These are phyloP conservation scores for Amphipoea oculea DNA, from an alignment of 2,888 invertebrate species.

Conservation along the genomic window DNA sequence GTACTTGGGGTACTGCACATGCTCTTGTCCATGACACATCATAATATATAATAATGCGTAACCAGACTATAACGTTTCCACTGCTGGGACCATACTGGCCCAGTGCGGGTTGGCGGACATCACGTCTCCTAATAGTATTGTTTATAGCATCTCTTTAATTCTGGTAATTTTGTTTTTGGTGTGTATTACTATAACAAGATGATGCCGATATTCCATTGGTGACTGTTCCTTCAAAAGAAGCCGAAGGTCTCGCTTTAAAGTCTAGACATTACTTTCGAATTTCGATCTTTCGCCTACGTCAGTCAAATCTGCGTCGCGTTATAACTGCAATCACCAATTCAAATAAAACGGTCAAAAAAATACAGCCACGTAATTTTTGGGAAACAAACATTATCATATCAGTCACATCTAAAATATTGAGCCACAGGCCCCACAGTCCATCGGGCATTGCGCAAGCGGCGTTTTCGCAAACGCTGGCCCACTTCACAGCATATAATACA, in stretches of 20 bases:
- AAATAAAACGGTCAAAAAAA: not conserved
- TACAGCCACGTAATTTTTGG: slow-evolving; percentile 1
- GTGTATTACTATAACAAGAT: not conserved
- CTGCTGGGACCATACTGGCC: no score
- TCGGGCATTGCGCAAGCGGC: slow-evolving; percentile 38
- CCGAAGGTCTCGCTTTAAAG: not conserved
- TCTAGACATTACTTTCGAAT: not conserved
- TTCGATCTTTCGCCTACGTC: not conserved
- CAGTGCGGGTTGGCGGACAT: not conserved
- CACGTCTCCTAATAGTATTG: not conserved
- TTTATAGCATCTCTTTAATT: not conserved
- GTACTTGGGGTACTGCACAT: not conserved
- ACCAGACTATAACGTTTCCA: not conserved
- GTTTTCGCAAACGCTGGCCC: slow-evolving; percentile 65
- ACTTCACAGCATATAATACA: slow-evolving; percentile 67
- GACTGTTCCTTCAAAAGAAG: not conserved
- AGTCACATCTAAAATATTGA: slow-evolving; percentile 66
- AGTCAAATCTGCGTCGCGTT: not conserved
- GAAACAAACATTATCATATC: slow-evolving; percentile 17
- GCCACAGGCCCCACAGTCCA: slow-evolving; percentile 41
- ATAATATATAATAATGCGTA: not conserved
- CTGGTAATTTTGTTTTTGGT: not conserved
- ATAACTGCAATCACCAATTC: not conserved
- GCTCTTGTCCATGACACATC: not conserved
- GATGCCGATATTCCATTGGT: not conserved